Conservation (phyloP, 1,140 invertebrate species). For the Myzus persicae region DNA sequence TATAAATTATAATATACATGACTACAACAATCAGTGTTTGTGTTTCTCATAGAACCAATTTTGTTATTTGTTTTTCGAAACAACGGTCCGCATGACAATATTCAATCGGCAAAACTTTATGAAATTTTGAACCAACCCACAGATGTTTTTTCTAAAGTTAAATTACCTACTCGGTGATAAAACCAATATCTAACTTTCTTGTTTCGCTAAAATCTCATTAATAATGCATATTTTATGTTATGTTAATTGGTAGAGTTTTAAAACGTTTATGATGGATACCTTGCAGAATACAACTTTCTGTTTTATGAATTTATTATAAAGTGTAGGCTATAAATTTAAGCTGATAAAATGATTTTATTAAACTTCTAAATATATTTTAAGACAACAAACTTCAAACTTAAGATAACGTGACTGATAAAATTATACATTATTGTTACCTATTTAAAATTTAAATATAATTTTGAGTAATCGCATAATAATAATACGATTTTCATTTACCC, state of each 20-base stretch:
- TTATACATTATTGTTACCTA: neutral
- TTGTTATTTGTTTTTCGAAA: neutral
- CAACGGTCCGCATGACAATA: neutral
- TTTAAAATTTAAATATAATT: neutral
- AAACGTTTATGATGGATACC: neutral
- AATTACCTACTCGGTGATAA: neutral
- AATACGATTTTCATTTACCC: neutral
- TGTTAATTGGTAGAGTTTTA: conserved; percentile 3
- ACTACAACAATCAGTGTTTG: too few species aligned
- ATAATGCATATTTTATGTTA: neutral
- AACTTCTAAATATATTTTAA: neutral
- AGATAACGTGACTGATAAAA: neutral
- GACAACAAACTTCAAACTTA: neutral
- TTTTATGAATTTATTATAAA: neutral
- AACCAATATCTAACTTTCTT: neutral
- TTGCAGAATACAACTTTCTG: neutral
- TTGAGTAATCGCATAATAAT: neutral
- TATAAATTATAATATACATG: too few species aligned
- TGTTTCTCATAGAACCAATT: neutral
- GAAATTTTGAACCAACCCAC: neutral
- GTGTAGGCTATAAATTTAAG: neutral
- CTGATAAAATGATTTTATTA: neutral
- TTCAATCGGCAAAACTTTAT: neutral
- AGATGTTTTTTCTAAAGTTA: neutral
- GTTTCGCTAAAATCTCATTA: neutral